Base-by-base conservation (phyloP, 2,888 invertebrate species). In the Sarcophaga variegata region DNA sequence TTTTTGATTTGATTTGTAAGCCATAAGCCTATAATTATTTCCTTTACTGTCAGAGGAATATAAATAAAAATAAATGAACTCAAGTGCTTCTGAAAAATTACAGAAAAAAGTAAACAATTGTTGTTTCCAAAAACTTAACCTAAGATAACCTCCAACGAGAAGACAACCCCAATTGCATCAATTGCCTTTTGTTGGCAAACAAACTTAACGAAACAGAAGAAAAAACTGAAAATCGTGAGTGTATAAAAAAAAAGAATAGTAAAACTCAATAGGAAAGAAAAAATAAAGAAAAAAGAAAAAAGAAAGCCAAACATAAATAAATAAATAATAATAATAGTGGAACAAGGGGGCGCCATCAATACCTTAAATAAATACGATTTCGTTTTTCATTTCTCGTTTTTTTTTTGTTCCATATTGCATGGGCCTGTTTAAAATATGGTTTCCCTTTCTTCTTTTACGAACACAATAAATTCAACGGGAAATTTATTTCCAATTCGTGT, bases 131-230 rank as follows among this genome's bases (percentile, higher is more conserved):
- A 12, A 66, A 78, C 75, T 82, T 82, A 82, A 82, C 82, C 85
- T 82, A 64, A 78, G 85, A 67, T 82, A 82, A 86, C 79, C 79
- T 62, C 63, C 11, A 60, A 12, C 54, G 12, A 71, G 69, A 70
- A 76, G 20, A 22, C 47, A 76, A 69, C 25, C 69, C 59, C 75
- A 74, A 64, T 37, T 37, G 8, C 37, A 37, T 10, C 8, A 8
- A 37, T 37, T 37, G 37, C 37, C 8, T 37, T 37, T 37, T 37
- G 37, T 37, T 37, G 37, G 37, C 22, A 75, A 45, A 67, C 60
- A 78, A 72, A 54, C 2, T 54, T 37, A 62, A 45, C 54, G 0
- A 66, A 59, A 80, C 27, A 84, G 49, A 22, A 22, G 1, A n/a
- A 62, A 1, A 54, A 45, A 59, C 27, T 8, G 37, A 10, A 70